Conservation (phyloP, 2,797 vertebrate genomes). For the Stomatorhinus walkeri region DNA sequence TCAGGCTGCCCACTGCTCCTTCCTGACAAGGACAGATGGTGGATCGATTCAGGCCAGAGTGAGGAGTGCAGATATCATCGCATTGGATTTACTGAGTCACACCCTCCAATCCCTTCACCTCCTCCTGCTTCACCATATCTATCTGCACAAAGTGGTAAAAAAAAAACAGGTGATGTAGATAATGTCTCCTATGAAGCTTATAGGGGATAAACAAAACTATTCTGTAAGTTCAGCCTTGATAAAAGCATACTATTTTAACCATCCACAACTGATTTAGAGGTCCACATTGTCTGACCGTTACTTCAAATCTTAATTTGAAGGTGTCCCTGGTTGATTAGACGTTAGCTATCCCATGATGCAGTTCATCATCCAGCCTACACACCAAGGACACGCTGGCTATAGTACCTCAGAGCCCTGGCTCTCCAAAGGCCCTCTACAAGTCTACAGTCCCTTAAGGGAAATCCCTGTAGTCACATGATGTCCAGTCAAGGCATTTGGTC, state of each 20-base stretch:
- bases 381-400: neutral
- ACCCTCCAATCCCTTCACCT: neutral
- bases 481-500: neutral
- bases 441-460: neutral
- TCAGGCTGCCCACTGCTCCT: neutral
- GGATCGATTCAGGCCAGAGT: neutral
- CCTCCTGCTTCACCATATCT: neutral
- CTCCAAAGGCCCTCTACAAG: neutral
- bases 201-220: neutral
- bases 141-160: neutral
- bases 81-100: constrained; percentile 7
- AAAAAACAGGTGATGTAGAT: neutral
- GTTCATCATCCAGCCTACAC: neutral
- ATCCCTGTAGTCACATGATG: neutral
- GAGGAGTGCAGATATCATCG: neutral
- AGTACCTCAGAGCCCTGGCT: neutral
- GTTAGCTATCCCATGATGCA: neutral
- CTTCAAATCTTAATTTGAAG: neutral
- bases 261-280: neutral
- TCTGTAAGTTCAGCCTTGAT: neutral
- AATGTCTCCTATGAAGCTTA: neutral
- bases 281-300: neutral
- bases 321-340: neutral
- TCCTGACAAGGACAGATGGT: constrained; percentile 8
- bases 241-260: neutral